These are phyloP conservation scores for Sinotaia quadrata DNA, from an alignment of 2,888 invertebrate genomes.

Conservation along the genomic window DNA sequence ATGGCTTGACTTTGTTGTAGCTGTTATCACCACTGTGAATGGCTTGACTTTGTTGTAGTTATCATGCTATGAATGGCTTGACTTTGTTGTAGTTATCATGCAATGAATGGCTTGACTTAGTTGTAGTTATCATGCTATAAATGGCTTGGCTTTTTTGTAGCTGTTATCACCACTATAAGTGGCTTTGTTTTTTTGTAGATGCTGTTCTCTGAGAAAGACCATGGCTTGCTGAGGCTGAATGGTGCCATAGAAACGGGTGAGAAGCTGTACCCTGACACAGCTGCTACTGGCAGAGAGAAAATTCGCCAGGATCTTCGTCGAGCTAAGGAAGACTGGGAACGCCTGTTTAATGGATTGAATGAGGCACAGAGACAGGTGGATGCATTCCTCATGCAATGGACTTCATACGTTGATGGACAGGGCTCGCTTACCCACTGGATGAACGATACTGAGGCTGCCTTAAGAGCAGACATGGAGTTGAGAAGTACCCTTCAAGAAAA, in stretches of 20 bases:
- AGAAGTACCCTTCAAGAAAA: constrained; percentile 93
- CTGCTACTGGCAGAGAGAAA: constrained; percentile 87
- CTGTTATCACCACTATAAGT: too few species aligned
- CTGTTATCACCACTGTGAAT: too few species aligned
- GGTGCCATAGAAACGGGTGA: constrained; percentile 90
- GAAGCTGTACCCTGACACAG: constrained; percentile 88
- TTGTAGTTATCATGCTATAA: too few species aligned
- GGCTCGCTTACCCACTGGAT: constrained; percentile 86
- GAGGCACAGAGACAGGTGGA: constrained; percentile 86
- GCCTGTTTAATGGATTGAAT: constrained; percentile 78
- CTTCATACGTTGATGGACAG: constrained; percentile 89
- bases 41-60: too few species aligned
- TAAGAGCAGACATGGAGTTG: constrained; percentile 86
- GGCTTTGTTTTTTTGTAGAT: constrained; percentile 76
- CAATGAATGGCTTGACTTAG: too few species aligned
- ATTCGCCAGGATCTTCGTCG: constrained; percentile 82
- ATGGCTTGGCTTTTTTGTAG: too few species aligned
- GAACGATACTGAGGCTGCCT: constrained; percentile 80
- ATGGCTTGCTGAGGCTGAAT: constrained; percentile 85
- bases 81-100: too few species aligned
- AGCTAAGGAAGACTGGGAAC: constrained; percentile 74
- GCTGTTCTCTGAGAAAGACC: constrained; percentile 84
- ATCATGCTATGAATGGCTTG: too few species aligned
- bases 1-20: too few species aligned
- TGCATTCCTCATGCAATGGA: constrained; percentile 91